phyloP scores from a whole-genome alignment of 1,140 invertebrate genomes.

The Tyrophagus putrescentiae region DNA sequence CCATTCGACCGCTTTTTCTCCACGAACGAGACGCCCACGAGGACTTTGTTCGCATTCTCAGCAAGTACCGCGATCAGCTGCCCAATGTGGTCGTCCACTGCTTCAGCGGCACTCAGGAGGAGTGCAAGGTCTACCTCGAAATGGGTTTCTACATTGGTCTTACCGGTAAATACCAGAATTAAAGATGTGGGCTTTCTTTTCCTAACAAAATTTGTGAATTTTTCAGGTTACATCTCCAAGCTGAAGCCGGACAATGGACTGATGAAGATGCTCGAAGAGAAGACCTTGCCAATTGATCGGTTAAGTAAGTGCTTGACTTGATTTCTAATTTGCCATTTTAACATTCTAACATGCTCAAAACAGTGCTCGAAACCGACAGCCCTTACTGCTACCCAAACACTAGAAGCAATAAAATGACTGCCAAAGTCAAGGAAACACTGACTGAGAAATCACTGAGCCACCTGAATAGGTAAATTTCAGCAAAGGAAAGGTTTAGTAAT shows the following conservation, averaged over 20 bases:
- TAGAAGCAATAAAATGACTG: constrained; percentile 71
- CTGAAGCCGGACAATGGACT: constrained; percentile 82
- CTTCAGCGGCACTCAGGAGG: constrained; percentile 71
- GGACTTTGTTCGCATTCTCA: constrained; percentile 46
- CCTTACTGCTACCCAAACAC: constrained; percentile 94
- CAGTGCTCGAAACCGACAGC: constrained; percentile 73
- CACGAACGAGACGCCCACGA: constrained; percentile 78
- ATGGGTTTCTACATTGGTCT: constrained; percentile 72
- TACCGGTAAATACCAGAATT: no score
- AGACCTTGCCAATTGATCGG: constrained; percentile 60
- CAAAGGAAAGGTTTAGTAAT: not conserved
- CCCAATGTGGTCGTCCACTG: constrained; percentile 68
- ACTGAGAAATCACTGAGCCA: constrained; percentile 59
- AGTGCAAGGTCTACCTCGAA: constrained; percentile 69
- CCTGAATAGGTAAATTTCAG: constrained; percentile 30
- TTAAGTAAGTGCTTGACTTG: not conserved
- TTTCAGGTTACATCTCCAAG: constrained; percentile 67
- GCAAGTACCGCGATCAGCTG: constrained; percentile 25
- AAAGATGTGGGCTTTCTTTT: not conserved
- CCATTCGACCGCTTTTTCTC: constrained; percentile 65
- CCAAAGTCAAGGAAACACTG: constrained; percentile 65
- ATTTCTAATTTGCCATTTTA: not conserved
- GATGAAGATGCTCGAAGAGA: constrained; percentile 59
- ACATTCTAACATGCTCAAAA: constrained; percentile 19
- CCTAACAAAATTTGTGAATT: not conserved